These are phyloP conservation scores for Chionomys nivalis DNA, from an alignment of 2,113 vertebrate genomes.

Conservation along the genomic window DNA sequence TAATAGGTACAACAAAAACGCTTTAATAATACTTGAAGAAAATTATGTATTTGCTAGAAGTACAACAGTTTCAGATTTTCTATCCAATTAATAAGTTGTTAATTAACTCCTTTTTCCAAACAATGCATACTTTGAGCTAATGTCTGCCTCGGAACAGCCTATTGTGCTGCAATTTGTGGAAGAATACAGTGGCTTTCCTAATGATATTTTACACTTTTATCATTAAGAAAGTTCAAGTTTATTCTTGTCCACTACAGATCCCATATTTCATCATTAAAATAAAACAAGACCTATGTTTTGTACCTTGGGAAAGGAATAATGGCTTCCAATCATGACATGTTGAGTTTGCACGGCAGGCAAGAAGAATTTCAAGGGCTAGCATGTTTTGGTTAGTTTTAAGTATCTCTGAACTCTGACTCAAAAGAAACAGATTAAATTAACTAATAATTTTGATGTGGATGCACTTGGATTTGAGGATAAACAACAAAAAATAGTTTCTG, in stretches of 20 bases:
- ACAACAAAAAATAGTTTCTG: neutral
- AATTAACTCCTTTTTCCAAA: conserved; percentile 95
- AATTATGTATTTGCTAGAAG: conserved; percentile 98
- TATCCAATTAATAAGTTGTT: conserved; percentile 99
- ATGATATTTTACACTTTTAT: conserved; percentile 74
- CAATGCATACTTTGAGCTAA: conserved; percentile 90
- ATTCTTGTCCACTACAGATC: neutral
- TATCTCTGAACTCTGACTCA: neutral
- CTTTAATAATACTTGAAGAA: conserved; percentile 99
- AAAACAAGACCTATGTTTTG: conserved; percentile 66
- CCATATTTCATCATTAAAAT: conserved; percentile 75
- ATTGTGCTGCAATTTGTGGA: conserved; percentile 64
- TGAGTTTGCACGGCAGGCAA: conserved; percentile 42
- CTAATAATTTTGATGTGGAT: neutral
- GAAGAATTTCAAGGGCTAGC: conserved; percentile 75
- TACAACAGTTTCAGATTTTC: conserved; percentile 98
- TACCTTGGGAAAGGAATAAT: conserved; percentile 68
- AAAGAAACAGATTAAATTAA: conserved; percentile 12
- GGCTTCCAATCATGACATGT: conserved; percentile 73
- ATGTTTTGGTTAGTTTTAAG: neutral
- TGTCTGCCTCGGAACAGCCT: conserved; percentile 88
- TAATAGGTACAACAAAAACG: conserved; percentile 99
- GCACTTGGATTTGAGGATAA: conserved; percentile 16
- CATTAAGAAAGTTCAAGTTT: conserved; percentile 68
- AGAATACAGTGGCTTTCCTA: conserved; percentile 74